These are phyloP conservation scores for Lottia scabra DNA, from an alignment of 2,888 invertebrate species.

Conservation along the genomic window DNA sequence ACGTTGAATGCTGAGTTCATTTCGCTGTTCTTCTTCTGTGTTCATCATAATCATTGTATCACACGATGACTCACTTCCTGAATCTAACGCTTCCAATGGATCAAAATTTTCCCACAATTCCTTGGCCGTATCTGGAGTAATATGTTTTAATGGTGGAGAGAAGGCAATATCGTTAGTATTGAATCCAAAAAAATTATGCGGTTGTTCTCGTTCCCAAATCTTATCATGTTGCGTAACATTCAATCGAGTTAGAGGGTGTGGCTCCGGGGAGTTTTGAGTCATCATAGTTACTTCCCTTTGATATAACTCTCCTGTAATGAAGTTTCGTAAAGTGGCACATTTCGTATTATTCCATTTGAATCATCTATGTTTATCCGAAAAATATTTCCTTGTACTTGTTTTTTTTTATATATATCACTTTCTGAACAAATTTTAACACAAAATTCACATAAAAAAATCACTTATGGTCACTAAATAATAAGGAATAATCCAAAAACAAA, in stretches of 20 bases:
- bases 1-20: slow-evolving; percentile 43
- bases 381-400: too few species aligned
- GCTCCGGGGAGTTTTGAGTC: slow-evolving; percentile 25
- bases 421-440: too few species aligned
- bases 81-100: slow-evolving; percentile 46
- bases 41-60: slow-evolving; percentile 55
- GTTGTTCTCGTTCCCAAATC: slow-evolving; percentile 43
- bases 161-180: slow-evolving; percentile 20
- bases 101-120: slow-evolving; percentile 46
- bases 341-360: background rate
- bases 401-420: too few species aligned
- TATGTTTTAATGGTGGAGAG: slow-evolving; percentile 44
- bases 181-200: slow-evolving; percentile 28
- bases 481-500: too few species aligned
- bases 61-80: slow-evolving; percentile 46
- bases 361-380: too few species aligned
- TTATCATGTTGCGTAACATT: slow-evolving; percentile 48
- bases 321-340: background rate
- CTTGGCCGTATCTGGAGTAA: slow-evolving; percentile 43
- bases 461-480: too few species aligned
- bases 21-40: slow-evolving; percentile 44
- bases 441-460: too few species aligned
- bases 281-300: slow-evolving; percentile 21
- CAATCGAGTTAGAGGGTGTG: slow-evolving; percentile 46
- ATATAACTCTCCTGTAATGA: background rate